These are phyloP conservation scores for Steatocranus sp. DNA, from an alignment of 2,797 vertebrate genomes.

Conservation along the genomic window DNA sequence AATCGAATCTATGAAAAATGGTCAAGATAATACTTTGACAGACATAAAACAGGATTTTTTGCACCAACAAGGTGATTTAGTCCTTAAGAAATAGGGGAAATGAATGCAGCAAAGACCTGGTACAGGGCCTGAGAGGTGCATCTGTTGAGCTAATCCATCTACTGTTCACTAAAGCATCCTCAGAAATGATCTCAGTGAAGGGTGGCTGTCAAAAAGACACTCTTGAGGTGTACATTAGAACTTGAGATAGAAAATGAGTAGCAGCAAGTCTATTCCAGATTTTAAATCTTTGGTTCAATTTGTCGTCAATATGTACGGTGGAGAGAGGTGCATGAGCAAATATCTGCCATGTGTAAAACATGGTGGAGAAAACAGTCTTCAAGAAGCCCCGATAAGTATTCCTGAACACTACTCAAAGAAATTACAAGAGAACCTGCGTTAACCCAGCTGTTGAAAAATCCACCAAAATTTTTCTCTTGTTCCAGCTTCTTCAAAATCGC, in stretches of 20 bases:
- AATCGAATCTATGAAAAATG: background rate
- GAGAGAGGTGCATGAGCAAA: background rate
- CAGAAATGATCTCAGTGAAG: rapidly evolving
- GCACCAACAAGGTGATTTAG: background rate
- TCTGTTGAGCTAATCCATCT: background rate
- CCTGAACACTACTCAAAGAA: background rate
- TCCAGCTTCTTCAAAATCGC: background rate
- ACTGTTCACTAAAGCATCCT: background rate
- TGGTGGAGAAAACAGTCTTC: background rate
- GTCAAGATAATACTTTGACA: background rate
- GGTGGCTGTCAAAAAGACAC: background rate
- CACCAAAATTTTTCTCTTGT: background rate
- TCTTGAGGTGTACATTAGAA: background rate
- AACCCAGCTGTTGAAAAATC: background rate
- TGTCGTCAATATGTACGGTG: background rate
- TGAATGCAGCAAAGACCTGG: background rate
- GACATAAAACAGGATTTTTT: background rate
- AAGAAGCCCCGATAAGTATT: background rate
- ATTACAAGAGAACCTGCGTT: background rate
- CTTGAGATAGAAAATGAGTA: background rate
- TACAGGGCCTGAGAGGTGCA: background rate
- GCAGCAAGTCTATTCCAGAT: background rate
- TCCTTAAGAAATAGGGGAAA: background rate
- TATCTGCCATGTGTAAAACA: background rate
- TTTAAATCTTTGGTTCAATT: background rate